phyloP scores from a whole-genome alignment of 2,113 vertebrate genomes.

The Irena cyanogastra region DNA sequence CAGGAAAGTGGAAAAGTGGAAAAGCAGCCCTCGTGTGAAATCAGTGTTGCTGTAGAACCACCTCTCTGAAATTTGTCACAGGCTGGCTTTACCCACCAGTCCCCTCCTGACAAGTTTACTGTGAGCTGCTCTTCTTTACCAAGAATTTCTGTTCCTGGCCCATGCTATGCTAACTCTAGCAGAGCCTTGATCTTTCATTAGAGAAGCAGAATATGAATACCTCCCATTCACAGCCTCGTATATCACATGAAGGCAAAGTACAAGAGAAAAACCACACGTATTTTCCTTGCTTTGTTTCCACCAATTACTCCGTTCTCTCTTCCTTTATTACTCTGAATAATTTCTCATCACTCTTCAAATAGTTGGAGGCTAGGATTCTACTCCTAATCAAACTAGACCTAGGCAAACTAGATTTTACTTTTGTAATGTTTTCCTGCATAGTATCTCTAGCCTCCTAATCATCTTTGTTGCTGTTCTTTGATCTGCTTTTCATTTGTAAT shows the following conservation, averaged over 20 bases:
- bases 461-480: neutral
- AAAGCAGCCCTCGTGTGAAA: neutral
- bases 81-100: neutral
- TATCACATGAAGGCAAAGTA: neutral
- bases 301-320: neutral
- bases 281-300: constrained; percentile 14
- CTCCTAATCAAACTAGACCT: neutral
- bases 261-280: neutral
- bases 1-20: neutral
- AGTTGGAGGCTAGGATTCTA: neutral
- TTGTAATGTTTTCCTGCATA: neutral
- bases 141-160: neutral
- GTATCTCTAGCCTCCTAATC: neutral
- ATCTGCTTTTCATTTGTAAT: neutral
- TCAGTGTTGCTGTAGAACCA: neutral
- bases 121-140: neutral
- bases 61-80: neutral
- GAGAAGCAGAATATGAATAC: neutral
- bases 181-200: neutral
- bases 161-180: neutral
- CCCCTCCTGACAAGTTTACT: neutral
- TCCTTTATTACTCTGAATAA: neutral
- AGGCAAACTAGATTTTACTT: constrained; percentile 24
- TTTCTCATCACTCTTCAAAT: neutral
- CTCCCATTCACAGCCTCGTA: neutral